Percentiles rank a stretch among this genome's conserved stretches.
These are phyloP conservation scores for Diploscapter pachys DNA, from an alignment of 1,140 invertebrate species.

Conservation along the genomic window DNA sequence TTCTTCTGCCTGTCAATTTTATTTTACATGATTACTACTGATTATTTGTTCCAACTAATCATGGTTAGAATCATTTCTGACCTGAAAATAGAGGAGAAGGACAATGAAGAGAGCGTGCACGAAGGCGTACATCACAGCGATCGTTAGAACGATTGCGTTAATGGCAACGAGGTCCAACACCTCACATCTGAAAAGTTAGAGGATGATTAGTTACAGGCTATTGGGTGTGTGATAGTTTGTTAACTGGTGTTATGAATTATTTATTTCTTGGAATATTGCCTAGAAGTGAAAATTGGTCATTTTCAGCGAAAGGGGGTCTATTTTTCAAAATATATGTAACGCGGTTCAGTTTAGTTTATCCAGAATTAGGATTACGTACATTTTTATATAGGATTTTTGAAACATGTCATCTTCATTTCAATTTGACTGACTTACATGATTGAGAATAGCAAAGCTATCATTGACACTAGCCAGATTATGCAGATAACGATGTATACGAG, in stretches of 20 bases:
- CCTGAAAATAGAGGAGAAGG: constrained; percentile 52
- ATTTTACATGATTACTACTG: too few relatives aligned
- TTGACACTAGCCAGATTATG: constrained; percentile 48
- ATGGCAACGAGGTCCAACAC: constrained; percentile 53
- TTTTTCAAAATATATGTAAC: not conserved
- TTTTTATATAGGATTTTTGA: too few relatives aligned
- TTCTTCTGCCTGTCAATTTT: too few relatives aligned
- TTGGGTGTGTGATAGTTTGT: too few relatives aligned
- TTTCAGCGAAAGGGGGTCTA: too few relatives aligned
- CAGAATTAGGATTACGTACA: too few relatives aligned
- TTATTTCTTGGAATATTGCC: too few relatives aligned
- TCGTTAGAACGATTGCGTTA: constrained; percentile 45
- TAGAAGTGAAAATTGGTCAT: too few relatives aligned
- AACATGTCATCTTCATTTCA: too few relatives aligned
- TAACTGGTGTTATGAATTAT: too few relatives aligned
- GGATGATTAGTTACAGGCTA: not conserved
- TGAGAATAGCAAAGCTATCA: constrained; percentile 47
- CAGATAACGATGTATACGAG: constrained; percentile 43
- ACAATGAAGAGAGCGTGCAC: constrained; percentile 46
- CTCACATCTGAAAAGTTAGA: constrained; percentile 30
- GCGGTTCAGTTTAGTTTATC: too few relatives aligned
- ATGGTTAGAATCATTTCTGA: constrained; percentile 18
- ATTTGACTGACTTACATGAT: constrained; percentile 12
- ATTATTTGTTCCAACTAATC: not conserved
- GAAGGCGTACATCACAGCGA: constrained; percentile 43